Conservation (phyloP, 2,888 invertebrate species). For the Philopedon plagiatum region DNA sequence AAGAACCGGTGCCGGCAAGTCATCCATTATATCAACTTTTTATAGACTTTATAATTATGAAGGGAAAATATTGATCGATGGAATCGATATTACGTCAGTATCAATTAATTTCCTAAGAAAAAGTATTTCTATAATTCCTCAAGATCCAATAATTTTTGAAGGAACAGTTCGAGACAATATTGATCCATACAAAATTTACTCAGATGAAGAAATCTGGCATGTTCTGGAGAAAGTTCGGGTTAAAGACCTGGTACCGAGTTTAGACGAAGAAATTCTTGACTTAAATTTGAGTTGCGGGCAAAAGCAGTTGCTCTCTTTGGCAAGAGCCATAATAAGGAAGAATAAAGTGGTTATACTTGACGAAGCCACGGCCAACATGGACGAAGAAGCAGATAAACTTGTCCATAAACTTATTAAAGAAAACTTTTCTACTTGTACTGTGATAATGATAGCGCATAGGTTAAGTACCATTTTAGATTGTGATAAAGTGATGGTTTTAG, state of each 20-base stretch:
- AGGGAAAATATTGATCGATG: slow-evolving; percentile 75
- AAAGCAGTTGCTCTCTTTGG: slow-evolving; percentile 79
- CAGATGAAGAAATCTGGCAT: slow-evolving; percentile 57
- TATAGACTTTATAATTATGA: slow-evolving; percentile 72
- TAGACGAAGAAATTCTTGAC: slow-evolving; percentile 68
- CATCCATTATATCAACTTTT: slow-evolving; percentile 80
- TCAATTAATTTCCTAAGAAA: slow-evolving; percentile 68
- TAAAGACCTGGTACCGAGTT: slow-evolving; percentile 71
- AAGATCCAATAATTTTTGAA: slow-evolving; percentile 88
- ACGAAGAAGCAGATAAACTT: slow-evolving; percentile 81
- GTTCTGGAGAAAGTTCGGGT: slow-evolving; percentile 62
- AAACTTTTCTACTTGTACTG: slow-evolving; percentile 83
- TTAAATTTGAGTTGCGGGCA: slow-evolving; percentile 69
- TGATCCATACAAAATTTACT: slow-evolving; percentile 55
- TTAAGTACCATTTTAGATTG: slow-evolving; percentile 90
- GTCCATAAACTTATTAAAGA: slow-evolving; percentile 83
- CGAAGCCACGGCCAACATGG: slow-evolving; percentile 90
- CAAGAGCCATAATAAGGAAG: slow-evolving; percentile 73
- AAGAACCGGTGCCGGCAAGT: slow-evolving; percentile 88
- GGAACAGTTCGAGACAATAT: slow-evolving; percentile 70
- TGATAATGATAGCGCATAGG: slow-evolving; percentile 87
- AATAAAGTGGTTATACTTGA: slow-evolving; percentile 68
- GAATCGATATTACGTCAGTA: slow-evolving; percentile 73
- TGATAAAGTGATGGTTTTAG: slow-evolving; percentile 85
- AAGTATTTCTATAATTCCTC: slow-evolving; percentile 87